Evolutionary conservation across 2,797 vertebrate species (phyloP), one percentile per base, ranked within the genome.

Genomic region (Steatocranus sp.): DNA sequence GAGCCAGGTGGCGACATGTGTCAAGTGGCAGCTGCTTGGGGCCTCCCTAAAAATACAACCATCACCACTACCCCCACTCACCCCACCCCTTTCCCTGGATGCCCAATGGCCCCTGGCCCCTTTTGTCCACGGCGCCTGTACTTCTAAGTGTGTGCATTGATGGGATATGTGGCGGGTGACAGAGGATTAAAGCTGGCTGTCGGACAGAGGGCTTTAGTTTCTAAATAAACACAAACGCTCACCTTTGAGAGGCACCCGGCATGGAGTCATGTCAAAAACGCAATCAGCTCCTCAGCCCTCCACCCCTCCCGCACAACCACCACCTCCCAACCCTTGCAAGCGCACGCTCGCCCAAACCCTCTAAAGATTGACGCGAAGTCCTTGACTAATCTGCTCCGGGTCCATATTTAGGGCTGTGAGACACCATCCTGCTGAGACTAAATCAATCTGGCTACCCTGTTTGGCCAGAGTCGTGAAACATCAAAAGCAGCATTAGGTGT

Each of bases 191-290:
- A 94, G 92, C 36, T 79, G 38, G 81, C 83, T 82, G 76, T 86
- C 68, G 85, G 90, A 94, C 95, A 95, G 90, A 93, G 88, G 91
- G 88, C 90, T 94, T 92, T 80, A 15, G 93, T 94, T 96, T 89
- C 94, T 95, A 96, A 96, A 96, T 95, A 96, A 96, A 96, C 91
- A 95, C 90, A 81, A 88, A 88, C 83, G 50, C 92, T 95, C 93
- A 95, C 94, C 95, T 96, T 95, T 90, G 93, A 95, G 93, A 87
- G 93, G 90, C 89, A 83, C 86, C 70, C 86, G 4, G 83, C 78
- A 80, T 88, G 85, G 89, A 92, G 89, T 88, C 92, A 93, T 83
- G 87, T 86, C 80, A 88, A 86, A 91, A 91, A 94, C 93, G 91
- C 86, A 88, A 92, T 86, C 85, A 76, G 56, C 82, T 10, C 86